A percentile compares a stretch with the other conserved stretches of the same genome.
phyloP scores from a whole-genome alignment of 2,113 vertebrate genomes.

The Grammomys surdaster region DNA sequence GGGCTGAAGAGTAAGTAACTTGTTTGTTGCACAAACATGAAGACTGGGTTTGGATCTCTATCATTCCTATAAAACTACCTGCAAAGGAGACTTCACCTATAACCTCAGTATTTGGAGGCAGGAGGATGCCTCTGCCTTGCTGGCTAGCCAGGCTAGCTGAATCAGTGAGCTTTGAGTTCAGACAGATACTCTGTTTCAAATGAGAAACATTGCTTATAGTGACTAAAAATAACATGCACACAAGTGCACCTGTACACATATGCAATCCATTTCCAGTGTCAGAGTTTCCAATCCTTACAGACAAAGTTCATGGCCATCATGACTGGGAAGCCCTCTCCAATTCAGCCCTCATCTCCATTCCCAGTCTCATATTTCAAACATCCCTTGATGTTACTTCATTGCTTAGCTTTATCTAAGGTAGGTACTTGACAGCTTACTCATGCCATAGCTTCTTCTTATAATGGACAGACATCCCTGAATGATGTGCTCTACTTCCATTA shows the following conservation, averaged over 20 bases:
- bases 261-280: not conserved
- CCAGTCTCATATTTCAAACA: constrained; percentile 9
- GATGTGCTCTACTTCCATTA: not conserved
- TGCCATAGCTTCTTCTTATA: not conserved
- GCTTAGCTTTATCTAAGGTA: not conserved
- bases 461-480: not conserved
- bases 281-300: not conserved
- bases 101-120: not conserved
- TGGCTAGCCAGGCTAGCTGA: not conserved
- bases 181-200: not conserved
- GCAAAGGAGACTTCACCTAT: not conserved
- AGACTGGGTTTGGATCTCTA: not conserved
- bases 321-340: not conserved
- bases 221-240: not conserved
- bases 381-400: not conserved
- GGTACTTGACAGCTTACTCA: not conserved
- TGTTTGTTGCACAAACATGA: not conserved
- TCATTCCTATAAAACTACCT: not conserved
- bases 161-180: not conserved
- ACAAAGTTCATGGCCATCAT: not conserved
- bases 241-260: not conserved
- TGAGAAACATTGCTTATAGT: not conserved
- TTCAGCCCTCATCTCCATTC: not conserved
- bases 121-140: not conserved
- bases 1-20: not conserved